These are phyloP conservation scores for Turnix velox DNA, from an alignment of 2,113 vertebrate species.

Conservation along the genomic window DNA sequence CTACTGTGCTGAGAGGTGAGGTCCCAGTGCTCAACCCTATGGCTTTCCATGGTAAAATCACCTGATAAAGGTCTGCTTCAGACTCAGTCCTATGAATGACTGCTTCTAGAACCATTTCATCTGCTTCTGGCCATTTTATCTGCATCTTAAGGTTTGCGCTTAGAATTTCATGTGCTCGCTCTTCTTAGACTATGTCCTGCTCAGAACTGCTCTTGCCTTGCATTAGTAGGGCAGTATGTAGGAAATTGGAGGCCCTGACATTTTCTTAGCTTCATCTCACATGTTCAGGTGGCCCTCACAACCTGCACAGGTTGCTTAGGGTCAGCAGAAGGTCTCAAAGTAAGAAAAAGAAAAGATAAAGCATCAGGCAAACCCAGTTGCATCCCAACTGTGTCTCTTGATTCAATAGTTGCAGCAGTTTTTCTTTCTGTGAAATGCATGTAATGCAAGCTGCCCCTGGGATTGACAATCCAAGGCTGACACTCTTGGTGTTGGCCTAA, in stretches of 20 bases:
- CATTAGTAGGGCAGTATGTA: background rate
- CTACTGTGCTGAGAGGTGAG: slow-evolving; percentile 92
- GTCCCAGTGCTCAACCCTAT: rapidly evolving
- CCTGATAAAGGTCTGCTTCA: background rate
- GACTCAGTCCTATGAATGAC: rapidly evolving
- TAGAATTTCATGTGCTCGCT: background rate
- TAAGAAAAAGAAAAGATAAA: background rate
- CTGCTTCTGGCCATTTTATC: background rate
- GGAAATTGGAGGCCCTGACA: background rate
- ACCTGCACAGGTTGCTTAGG: background rate
- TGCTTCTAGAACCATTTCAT: background rate
- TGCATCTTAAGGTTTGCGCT: background rate
- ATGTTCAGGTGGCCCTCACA: background rate
- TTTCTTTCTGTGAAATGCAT: background rate
- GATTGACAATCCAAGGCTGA: background rate
- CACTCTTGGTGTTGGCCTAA: too few species aligned
- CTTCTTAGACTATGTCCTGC: background rate
- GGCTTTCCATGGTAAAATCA: background rate
- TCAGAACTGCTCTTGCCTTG: background rate
- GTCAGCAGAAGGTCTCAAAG: background rate
- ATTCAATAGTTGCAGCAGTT: background rate
- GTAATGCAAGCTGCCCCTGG: rapidly evolving
- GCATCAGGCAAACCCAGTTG: background rate
- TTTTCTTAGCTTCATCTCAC: background rate
- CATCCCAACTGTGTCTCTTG: background rate